phyloP scores from a whole-genome alignment of 2,888 invertebrate species.

The Uloborus plumipes region DNA sequence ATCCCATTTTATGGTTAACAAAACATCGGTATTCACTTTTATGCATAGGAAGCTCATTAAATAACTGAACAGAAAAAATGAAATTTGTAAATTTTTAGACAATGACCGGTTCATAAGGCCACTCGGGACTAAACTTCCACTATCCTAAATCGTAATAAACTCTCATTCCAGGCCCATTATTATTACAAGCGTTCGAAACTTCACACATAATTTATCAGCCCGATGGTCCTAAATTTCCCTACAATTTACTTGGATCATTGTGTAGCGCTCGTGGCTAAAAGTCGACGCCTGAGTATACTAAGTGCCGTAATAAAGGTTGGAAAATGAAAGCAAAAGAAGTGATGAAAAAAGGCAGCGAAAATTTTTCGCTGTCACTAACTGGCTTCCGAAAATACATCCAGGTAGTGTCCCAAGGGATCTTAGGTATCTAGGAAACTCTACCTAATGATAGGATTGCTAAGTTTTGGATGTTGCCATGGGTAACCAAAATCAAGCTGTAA shows the following conservation, averaged over 20 bases:
- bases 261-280: no score
- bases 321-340: background rate
- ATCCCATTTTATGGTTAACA: background rate
- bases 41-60: constrained; percentile 35
- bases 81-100: constrained; percentile 36
- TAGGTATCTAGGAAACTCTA: constrained; percentile 47
- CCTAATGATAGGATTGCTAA: constrained; percentile 59
- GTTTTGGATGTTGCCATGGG: constrained; percentile 59
- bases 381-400: constrained; percentile 51
- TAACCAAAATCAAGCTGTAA: constrained; percentile 61
- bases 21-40: constrained; percentile 20
- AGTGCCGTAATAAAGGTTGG: constrained; percentile 52
- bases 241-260: no score
- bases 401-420: constrained; percentile 33
- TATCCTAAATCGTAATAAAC: constrained; percentile 51
- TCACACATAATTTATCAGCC: constrained; percentile 58
- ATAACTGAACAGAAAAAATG: constrained; percentile 34
- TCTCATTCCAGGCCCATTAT: constrained; percentile 11
- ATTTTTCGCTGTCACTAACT: constrained; percentile 39
- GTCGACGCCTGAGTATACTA: constrained; percentile 59
- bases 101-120: constrained; percentile 6
- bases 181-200: constrained; percentile 49
- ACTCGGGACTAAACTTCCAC: constrained; percentile 30
- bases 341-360: constrained; percentile 36
- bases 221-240: constrained; percentile 47